These are phyloP conservation scores for Daphoenositta chrysoptera DNA, from an alignment of 2,113 vertebrate species.

Conservation along the genomic window DNA sequence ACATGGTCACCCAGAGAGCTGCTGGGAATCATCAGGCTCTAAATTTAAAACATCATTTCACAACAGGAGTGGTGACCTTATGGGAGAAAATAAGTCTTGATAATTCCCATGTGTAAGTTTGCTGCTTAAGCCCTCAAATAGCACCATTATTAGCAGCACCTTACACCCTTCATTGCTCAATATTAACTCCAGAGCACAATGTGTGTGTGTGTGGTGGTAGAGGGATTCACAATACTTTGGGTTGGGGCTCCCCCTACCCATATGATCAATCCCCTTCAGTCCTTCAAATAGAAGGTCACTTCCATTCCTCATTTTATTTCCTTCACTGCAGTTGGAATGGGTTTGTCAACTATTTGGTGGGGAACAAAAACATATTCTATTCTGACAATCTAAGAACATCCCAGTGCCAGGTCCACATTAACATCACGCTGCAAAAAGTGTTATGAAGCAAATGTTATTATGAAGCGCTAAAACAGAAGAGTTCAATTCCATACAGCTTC, in stretches of 20 bases:
- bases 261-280: neutral
- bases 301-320: neutral
- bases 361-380: neutral
- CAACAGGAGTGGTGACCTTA: neutral
- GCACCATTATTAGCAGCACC: neutral
- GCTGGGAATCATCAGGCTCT: neutral
- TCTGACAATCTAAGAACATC: neutral
- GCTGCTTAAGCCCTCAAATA: neutral
- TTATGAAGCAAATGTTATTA: neutral
- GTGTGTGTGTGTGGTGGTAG: neutral
- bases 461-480: neutral
- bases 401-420: neutral
- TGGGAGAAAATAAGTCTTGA: neutral
- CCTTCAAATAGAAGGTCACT: neutral
- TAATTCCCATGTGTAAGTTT: neutral
- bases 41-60: neutral
- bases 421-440: neutral
- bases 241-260: neutral
- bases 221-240: neutral
- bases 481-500: slow-evolving; percentile 16
- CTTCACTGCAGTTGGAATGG: neutral
- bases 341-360: neutral
- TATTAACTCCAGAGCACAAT: neutral
- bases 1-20: neutral
- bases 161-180: neutral